phyloP scores from a whole-genome alignment of 1,140 invertebrate genomes.

The Euwallacea fornicatus region DNA sequence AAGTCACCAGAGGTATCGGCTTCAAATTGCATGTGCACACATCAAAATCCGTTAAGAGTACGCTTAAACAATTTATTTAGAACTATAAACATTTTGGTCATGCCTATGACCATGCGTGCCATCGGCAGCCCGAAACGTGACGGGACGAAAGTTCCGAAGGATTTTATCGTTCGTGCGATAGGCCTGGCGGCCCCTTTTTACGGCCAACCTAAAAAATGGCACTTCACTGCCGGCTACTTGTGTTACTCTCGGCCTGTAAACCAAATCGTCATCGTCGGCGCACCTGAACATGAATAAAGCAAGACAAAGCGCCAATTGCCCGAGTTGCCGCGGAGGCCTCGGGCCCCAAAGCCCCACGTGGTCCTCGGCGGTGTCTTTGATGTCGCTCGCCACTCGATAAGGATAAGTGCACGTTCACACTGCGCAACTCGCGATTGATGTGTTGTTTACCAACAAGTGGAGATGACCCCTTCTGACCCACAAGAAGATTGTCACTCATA shows the following conservation, averaged over 20 bases:
- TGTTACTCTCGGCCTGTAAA: slow-evolving; percentile 20
- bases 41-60: too few relatives aligned
- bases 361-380: slow-evolving; percentile 33
- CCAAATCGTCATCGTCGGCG: slow-evolving; percentile 19
- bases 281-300: slow-evolving; percentile 33
- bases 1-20: too few relatives aligned
- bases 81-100: not conserved
- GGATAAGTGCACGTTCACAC: slow-evolving; percentile 12
- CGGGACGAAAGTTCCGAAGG: not conserved
- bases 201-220: slow-evolving; percentile 20
- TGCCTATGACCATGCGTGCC: not conserved
- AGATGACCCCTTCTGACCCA: slow-evolving; percentile 18
- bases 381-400: slow-evolving; percentile 12
- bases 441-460: slow-evolving; percentile 28
- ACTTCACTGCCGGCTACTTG: slow-evolving; percentile 22
- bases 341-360: slow-evolving; percentile 39
- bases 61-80: too few relatives aligned
- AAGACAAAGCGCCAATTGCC: slow-evolving; percentile 45
- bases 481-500: too few relatives aligned
- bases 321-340: slow-evolving; percentile 37
- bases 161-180: slow-evolving; percentile 9
- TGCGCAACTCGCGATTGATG: slow-evolving; percentile 25
- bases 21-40: too few relatives aligned
- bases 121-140: not conserved
- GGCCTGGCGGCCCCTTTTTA: slow-evolving; percentile 11